phyloP scores from a whole-genome alignment of 2,888 invertebrate genomes.

The Andrena haemorrhoa region DNA sequence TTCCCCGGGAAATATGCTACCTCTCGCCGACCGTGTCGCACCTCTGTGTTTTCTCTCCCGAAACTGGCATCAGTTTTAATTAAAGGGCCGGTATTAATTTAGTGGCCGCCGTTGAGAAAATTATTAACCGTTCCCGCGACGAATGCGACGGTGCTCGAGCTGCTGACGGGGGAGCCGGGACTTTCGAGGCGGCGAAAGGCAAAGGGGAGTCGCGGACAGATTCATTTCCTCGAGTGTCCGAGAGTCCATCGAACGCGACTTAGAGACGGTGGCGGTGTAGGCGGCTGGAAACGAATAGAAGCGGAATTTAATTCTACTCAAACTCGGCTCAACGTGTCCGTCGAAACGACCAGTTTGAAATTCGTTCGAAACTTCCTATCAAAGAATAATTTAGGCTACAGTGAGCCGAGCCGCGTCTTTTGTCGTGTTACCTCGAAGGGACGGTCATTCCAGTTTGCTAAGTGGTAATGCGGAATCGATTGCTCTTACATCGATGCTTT shows the following conservation, averaged over 20 bases:
- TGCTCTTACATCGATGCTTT: too few species aligned
- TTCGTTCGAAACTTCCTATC: slow-evolving; percentile 48
- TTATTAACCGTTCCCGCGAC: slow-evolving; percentile 42
- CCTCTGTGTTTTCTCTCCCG: not conserved
- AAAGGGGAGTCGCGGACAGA: not conserved
- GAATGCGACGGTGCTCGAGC: slow-evolving; percentile 21
- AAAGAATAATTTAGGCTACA: slow-evolving; percentile 52
- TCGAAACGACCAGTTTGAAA: slow-evolving; percentile 19
- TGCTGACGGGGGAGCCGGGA: not conserved
- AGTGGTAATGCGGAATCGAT: not conserved
- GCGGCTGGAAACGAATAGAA: slow-evolving; percentile 36
- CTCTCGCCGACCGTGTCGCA: not conserved
- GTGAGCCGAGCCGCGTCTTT: slow-evolving; percentile 3
- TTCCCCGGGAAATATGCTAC: not conserved
- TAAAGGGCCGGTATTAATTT: slow-evolving; percentile 53
- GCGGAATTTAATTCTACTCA: slow-evolving; percentile 58
- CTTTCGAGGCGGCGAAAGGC: not conserved
- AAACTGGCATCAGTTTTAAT: slow-evolving; percentile 50
- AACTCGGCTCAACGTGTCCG: slow-evolving; percentile 49
- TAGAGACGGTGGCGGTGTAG: not conserved
- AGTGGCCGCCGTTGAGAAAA: slow-evolving; percentile 20
- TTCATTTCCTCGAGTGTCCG: slow-evolving; percentile 10
- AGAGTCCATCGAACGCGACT: slow-evolving; percentile 16
- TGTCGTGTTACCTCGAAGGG: slow-evolving; percentile 8
- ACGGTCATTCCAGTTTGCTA: not conserved